Conservation (phyloP, 2,113 vertebrate genomes). For the Sus scrofa region DNA sequence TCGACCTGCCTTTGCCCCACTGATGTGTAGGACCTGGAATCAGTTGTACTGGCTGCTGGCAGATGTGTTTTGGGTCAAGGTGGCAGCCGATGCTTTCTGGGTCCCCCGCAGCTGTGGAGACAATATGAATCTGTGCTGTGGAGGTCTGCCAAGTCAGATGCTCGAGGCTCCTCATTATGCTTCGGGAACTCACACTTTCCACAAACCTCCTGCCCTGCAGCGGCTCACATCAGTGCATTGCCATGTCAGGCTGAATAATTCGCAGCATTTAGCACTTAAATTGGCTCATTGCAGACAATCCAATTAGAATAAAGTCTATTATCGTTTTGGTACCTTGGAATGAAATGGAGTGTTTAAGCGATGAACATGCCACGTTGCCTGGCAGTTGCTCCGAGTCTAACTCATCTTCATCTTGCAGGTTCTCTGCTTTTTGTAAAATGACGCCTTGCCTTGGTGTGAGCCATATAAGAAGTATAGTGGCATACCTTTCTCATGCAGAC, state of each 20-base stretch:
- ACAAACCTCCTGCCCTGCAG: conserved; percentile 89
- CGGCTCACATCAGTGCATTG: conserved; percentile 92
- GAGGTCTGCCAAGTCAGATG: conserved; percentile 84
- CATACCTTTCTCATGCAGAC: not conserved
- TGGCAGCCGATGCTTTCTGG: conserved; percentile 82
- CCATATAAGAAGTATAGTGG: not conserved
- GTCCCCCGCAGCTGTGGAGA: conserved; percentile 84
- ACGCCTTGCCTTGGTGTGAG: not conserved
- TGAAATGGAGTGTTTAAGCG: conserved; percentile 87
- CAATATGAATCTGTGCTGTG: conserved; percentile 80
- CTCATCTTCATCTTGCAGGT: conserved; percentile 62
- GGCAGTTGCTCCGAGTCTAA: conserved; percentile 55
- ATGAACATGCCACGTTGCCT: conserved; percentile 72
- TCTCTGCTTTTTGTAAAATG: conserved; percentile 40
- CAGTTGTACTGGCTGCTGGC: conserved; percentile 75
- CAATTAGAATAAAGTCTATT: conserved; percentile 93
- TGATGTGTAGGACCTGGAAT: conserved; percentile 64
- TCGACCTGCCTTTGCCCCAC: not conserved
- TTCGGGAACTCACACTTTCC: conserved; percentile 86
- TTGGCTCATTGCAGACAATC: conserved; percentile 93
- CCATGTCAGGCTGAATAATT: conserved; percentile 95
- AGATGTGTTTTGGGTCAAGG: conserved; percentile 85
- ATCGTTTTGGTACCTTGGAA: conserved; percentile 91
- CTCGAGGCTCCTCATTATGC: conserved; percentile 81
- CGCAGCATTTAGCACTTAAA: conserved; percentile 95